Percentiles rank a stretch among this genome's conserved stretches.
These are phyloP conservation scores for Metallyticus violacea DNA, from an alignment of 2,888 invertebrate genomes.

Conservation along the genomic window DNA sequence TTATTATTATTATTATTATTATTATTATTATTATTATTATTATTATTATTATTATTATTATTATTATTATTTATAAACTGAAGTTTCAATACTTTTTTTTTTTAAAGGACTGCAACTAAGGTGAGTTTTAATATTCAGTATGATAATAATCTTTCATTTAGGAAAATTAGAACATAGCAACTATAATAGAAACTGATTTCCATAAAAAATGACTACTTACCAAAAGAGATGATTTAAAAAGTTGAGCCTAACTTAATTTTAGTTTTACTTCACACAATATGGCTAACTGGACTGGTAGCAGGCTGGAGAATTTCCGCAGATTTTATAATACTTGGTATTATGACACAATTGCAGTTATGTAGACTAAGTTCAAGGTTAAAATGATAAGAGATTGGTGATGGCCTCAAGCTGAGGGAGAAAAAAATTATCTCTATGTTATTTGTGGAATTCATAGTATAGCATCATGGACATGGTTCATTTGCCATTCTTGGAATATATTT, in stretches of 20 bases:
- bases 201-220: background rate
- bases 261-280: background rate
- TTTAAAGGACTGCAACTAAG: no score
- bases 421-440: background rate
- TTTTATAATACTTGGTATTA: background rate
- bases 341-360: background rate
- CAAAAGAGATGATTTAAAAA: background rate
- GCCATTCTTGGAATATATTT: background rate
- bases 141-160: no score
- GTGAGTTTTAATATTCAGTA: no score
- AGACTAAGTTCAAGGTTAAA: background rate
- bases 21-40: no score
- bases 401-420: background rate
- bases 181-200: no score
- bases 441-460: background rate
- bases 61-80: no score
- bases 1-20: no score
- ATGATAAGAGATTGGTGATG: background rate
- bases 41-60: no score
- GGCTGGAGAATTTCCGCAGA: background rate
- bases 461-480: background rate
- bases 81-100: no score
- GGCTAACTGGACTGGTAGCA: background rate
- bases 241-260: background rate
- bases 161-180: no score